These are phyloP conservation scores for Tricholaema leucomelas DNA, from an alignment of 2,113 vertebrate genomes.

Conservation along the genomic window DNA sequence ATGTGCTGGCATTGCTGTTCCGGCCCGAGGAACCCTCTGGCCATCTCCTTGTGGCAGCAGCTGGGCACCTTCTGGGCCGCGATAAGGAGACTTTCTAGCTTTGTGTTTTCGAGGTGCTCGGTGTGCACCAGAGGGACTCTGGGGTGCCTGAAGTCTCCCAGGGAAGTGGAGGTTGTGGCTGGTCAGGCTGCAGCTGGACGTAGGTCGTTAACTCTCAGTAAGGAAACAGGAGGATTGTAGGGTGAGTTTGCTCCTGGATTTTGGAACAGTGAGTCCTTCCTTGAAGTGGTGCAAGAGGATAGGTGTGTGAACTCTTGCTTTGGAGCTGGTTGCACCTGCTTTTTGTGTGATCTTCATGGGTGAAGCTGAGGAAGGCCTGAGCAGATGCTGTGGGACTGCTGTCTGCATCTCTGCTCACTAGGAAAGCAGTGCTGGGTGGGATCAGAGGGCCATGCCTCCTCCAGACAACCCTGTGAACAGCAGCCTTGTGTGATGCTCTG, in stretches of 20 bases:
- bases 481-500: background rate
- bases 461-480: background rate
- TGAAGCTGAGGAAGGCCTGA: background rate
- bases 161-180: background rate
- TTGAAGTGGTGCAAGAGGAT: background rate
- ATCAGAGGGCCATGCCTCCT: background rate
- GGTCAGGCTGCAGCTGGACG: background rate
- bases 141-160: accelerated
- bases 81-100: background rate
- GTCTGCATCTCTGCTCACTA: accelerated
- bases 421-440: background rate
- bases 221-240: background rate
- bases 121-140: background rate
- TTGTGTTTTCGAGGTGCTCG: accelerated
- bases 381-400: background rate
- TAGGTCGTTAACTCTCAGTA: accelerated
- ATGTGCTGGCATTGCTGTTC: accelerated
- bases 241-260: background rate
- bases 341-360: accelerated
- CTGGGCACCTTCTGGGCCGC: background rate
- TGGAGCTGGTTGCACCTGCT: background rate
- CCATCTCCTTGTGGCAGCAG: background rate
- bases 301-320: accelerated
- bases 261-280: background rate
- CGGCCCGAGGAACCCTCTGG: background rate